Conservation (phyloP, 2,113 vertebrate species). For the Ibidorhyncha struthersii region DNA sequence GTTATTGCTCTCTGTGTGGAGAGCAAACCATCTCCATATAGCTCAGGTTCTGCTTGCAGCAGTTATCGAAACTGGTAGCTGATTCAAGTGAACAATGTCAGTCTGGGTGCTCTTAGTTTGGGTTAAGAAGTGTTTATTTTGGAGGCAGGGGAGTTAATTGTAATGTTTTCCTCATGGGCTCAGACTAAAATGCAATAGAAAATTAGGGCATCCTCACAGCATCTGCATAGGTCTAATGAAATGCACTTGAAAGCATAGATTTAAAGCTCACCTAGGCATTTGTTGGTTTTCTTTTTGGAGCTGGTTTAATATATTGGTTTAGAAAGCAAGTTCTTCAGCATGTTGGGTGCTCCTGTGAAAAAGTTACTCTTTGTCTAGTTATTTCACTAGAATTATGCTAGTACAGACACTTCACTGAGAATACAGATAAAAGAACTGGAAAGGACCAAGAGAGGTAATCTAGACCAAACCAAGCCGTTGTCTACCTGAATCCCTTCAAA, state of each 20-base stretch:
- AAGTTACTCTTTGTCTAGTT: background rate
- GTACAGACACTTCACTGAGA: background rate
- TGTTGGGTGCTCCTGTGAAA: background rate
- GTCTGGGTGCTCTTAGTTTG: background rate
- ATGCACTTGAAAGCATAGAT: background rate
- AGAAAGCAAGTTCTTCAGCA: background rate
- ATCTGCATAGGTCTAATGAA: background rate
- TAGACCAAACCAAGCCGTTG: rapidly evolving
- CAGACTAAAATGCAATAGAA: background rate
- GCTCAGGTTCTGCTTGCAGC: background rate
- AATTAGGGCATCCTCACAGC: background rate
- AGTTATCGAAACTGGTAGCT: background rate
- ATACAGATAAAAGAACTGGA: background rate
- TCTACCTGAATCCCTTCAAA: background rate
- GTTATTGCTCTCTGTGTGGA: background rate
- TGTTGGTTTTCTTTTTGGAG: background rate
- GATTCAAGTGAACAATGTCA: background rate
- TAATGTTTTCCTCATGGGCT: background rate
- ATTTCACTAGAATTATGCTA: background rate
- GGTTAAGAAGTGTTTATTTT: background rate
- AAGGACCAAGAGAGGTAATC: background rate
- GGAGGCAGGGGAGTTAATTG: background rate
- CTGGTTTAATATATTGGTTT: background rate
- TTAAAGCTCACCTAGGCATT: background rate
- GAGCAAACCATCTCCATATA: background rate